phyloP scores from a whole-genome alignment of 2,797 vertebrate species.

The Eospalax fontanierii region DNA sequence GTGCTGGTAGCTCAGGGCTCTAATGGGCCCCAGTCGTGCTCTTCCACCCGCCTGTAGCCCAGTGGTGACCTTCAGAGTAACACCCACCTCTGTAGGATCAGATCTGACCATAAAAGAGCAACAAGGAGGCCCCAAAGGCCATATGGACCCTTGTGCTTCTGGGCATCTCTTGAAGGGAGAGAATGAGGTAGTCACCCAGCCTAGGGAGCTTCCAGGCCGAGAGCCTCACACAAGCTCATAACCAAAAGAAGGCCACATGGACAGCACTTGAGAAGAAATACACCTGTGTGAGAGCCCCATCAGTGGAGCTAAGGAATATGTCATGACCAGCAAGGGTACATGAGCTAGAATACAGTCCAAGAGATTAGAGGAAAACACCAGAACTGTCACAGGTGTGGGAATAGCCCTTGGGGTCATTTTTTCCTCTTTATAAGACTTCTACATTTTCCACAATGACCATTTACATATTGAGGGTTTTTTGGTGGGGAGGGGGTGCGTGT shows the following conservation, averaged over 20 bases:
- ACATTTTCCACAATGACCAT: neutral
- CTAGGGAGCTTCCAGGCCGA: too few relatives aligned
- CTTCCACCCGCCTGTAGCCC: neutral
- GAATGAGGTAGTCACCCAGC: too few relatives aligned
- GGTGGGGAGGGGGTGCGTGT: neutral
- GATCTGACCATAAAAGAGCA: neutral
- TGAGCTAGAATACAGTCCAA: too few relatives aligned
- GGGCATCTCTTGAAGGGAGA: too few relatives aligned
- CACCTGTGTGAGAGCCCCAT: neutral
- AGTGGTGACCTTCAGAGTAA: neutral
- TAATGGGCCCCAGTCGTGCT: neutral
- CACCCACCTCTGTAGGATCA: neutral
- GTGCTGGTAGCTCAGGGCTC: too few relatives aligned
- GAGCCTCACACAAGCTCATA: too few relatives aligned
- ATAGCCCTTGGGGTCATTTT: fast-evolving
- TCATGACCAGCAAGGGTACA: neutral
- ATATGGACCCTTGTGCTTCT: too few relatives aligned
- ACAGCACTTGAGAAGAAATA: neutral
- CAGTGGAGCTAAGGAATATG: fast-evolving
- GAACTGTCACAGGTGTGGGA: too few relatives aligned
- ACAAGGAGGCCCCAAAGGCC: neutral
- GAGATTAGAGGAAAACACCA: too few relatives aligned
- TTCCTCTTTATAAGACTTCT: too few relatives aligned
- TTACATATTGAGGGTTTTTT: neutral
- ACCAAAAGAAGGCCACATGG: neutral